Base-by-base conservation (phyloP, 1,140 invertebrate genomes). In the Leptopilina clavipes region DNA sequence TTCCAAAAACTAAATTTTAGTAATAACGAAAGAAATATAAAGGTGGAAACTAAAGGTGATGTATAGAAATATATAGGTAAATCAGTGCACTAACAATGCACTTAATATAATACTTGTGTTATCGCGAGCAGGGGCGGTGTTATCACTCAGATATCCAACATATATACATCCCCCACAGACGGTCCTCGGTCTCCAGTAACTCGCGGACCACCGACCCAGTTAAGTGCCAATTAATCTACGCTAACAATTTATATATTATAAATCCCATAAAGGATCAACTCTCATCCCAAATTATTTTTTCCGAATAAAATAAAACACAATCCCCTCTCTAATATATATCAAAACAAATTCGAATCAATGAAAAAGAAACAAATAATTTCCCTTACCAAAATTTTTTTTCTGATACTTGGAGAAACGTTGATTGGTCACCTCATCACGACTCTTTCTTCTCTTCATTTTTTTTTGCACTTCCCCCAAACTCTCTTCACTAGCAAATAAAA, bases 121-220 rank as follows among this genome's bases (percentile, higher is more conserved):
- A 87, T 87, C 83, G 82, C 75, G n/a, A 79, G 52, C 81, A 85
- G 81, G 80, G 84, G 81, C 83, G 81, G 77, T 79, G 80, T 88
- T 88, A 89, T 89, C 88, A 85, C 79, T 85, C 81, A 85, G 87
- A 88, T 88, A 88, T 86, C 81, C 83, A 83, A 85, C 80, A 77
- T 86, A 87, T 88, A 88, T 87, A 84, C 84, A 86, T 86, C 76
- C 82, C 80, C 80, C 79, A 84, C 84, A 73, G 82, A 43, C 82
- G 83, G 82, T 78, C 79, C 76, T 75, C 77, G 82, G 83, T 84
- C 85, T 85, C 82, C 86, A 87, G 83, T 87, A 78, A 85, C 78
- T 85, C 83, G 83, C 87, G 82, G 78, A 87, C 84, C 83, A 85
- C 80, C 87, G 82, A 73, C 74, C 80, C 81, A 83, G 82, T 86